Evolutionary conservation across 2,113 vertebrate species (phyloP).

Genomic region (Lamprologus tigripictilis): DNA sequence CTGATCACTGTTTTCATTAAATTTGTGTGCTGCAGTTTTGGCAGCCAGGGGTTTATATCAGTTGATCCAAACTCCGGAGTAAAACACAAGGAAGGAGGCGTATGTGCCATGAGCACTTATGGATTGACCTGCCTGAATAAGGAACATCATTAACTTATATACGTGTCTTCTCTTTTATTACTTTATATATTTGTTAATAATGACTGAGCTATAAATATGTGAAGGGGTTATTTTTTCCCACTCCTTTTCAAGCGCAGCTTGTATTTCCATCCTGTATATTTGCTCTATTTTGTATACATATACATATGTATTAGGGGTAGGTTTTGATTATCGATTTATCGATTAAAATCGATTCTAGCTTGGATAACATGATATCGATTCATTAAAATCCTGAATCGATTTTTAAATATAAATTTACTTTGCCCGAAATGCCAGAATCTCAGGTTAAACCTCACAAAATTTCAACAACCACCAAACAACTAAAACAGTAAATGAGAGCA

Average conservation of each 20-base stretch:
- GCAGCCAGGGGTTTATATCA: not conserved
- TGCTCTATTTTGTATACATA: not conserved
- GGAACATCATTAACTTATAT: not conserved
- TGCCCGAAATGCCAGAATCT: not conserved
- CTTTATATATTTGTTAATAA: not conserved
- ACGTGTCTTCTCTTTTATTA: not conserved
- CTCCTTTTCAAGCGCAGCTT: not conserved
- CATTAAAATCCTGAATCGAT: not conserved
- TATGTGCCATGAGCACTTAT: not conserved
- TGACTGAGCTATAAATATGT: not conserved
- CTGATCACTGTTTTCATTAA: slow-evolving; percentile 27
- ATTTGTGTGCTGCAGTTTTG: not conserved
- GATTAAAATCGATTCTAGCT: not conserved
- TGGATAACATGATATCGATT: not conserved
- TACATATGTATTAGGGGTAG: not conserved
- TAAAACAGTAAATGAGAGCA: not conserved
- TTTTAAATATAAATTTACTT: accelerated
- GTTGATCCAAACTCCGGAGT: slow-evolving; percentile 4
- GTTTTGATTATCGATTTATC: not conserved
- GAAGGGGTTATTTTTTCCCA: not conserved
- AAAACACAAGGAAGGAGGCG: not conserved
- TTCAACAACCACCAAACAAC: not conserved
- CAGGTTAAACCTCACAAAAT: not conserved
- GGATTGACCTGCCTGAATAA: not conserved
- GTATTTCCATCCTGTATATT: not conserved